These are phyloP conservation scores for Lumbricus terrestris DNA, from an alignment of 2,888 invertebrate genomes.

Conservation along the genomic window DNA sequence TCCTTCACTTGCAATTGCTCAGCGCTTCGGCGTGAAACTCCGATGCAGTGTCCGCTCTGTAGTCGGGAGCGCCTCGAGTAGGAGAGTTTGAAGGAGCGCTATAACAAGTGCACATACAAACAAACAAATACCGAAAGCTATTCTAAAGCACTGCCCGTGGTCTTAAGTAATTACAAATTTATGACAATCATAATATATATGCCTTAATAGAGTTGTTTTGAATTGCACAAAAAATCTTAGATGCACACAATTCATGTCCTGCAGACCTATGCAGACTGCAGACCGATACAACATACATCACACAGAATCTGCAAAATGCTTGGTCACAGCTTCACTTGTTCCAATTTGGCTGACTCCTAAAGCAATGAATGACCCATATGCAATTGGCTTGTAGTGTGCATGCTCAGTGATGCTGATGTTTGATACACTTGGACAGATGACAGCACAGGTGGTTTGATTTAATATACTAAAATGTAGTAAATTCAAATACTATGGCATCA, in stretches of 20 bases:
- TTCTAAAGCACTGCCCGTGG: neutral
- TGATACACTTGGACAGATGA: neutral
- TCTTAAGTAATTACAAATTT: neutral
- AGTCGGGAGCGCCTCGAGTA: no score
- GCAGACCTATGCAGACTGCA: no score
- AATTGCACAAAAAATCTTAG: neutral
- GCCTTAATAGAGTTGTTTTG: neutral
- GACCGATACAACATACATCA: neutral
- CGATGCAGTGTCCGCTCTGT: no score
- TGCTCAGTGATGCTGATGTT: neutral
- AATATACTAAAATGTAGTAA: no score
- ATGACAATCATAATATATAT: no score
- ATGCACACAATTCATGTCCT: neutral
- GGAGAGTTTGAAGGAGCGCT: no score
- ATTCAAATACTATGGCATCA: no score
- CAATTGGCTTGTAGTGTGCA: neutral
- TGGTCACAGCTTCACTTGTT: neutral
- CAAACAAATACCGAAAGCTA: no score
- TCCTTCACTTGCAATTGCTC: no score
- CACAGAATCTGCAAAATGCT: neutral
- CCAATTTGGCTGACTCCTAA: neutral
- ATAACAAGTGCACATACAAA: no score
- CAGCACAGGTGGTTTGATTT: neutral
- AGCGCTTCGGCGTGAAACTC: no score
- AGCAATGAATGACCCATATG: no score